Base-by-base conservation (phyloP, 1,140 invertebrate genomes). In the Drosophila nikananu region DNA sequence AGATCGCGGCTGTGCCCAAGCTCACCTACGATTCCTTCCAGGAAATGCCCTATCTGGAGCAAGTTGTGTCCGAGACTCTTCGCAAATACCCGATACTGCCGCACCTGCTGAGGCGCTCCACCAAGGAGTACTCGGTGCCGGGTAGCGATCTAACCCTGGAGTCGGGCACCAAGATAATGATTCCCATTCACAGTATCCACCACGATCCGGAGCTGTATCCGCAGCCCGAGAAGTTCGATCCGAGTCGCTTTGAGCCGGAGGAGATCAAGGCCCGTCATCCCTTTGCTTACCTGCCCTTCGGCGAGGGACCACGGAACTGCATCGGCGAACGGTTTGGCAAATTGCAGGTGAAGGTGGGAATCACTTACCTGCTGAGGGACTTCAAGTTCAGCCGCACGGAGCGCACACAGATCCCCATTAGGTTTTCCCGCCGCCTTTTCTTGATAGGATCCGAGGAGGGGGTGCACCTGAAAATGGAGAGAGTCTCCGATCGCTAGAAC, bases 211-310 rank as follows among this genome's bases (percentile, higher is more conserved):
- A 95, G 41, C 92, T 94, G 61, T 97, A 94, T 90, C 94, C 95
- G 3, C 92, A 97, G 68, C 96, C 96, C 7, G 94, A 96, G 10
- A 91, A 80, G 9, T 97, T 96, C 73, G 94, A 96, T 90, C 96
- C 96, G 0, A 95, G 96, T 32, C 92, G 96, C 74, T 97, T 97
- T 83, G 84, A 93, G 1, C 93, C 94, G 2, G 95, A 96, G 52
- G 79, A 93, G 32, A 93, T 94, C 57, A 77, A 76, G 13, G 78
- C 92, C 32, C 90, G 93, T 35, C 91, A 93, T 67, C 93, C 94
- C 0, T 94, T 92, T 63, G 90, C 93, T 2, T 95, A 94, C 76
- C 80, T 95, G 37, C 95, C 95, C 2, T 63, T 95, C 94, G 93
- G 93, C 1, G 86, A 90, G 51, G 95, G 95, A 17, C 93, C 93